Evolutionary conservation across 2,888 invertebrate species (phyloP).

Genomic region (Synanthedon andrenaeformis): DNA sequence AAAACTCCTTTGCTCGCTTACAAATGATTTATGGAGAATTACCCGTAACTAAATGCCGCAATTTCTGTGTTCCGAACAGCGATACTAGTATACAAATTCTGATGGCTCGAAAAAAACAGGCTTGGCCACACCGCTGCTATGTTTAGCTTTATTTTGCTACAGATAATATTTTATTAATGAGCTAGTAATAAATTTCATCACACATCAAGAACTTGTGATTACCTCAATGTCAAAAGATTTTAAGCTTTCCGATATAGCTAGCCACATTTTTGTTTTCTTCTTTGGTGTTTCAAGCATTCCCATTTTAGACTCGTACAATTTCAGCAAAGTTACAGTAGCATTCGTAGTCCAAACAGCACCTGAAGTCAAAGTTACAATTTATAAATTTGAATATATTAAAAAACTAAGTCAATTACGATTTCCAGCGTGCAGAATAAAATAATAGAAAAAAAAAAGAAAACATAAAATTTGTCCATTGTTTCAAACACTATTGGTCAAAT

Average conservation of each 20-base stretch:
- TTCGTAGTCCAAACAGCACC: constrained; percentile 36
- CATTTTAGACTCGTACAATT: constrained; percentile 33
- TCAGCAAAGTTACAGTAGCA: constrained; percentile 26
- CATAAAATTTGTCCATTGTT: background rate
- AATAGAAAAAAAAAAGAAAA: background rate
- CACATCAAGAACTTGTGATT: background rate
- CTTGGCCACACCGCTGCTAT: no score
- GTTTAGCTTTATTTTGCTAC: no score
- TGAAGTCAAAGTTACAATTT: constrained; percentile 5
- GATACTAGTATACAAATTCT: no score
- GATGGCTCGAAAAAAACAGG: no score
- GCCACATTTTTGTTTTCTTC: constrained; percentile 40
- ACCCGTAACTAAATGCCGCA: no score
- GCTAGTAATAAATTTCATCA: background rate
- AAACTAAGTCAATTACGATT: no score
- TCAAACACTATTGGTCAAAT: no score
- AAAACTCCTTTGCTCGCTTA: no score
- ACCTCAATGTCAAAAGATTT: constrained; percentile 32
- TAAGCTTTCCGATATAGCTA: constrained; percentile 32
- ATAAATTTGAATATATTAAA: no score
- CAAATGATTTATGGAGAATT: no score
- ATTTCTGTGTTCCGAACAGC: no score
- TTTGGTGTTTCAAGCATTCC: constrained; percentile 39
- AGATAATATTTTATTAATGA: no score
- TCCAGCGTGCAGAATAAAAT: background rate